Evolutionary conservation across 1,140 invertebrate genomes (phyloP).

Genomic region (Drosophila parvula): DNA sequence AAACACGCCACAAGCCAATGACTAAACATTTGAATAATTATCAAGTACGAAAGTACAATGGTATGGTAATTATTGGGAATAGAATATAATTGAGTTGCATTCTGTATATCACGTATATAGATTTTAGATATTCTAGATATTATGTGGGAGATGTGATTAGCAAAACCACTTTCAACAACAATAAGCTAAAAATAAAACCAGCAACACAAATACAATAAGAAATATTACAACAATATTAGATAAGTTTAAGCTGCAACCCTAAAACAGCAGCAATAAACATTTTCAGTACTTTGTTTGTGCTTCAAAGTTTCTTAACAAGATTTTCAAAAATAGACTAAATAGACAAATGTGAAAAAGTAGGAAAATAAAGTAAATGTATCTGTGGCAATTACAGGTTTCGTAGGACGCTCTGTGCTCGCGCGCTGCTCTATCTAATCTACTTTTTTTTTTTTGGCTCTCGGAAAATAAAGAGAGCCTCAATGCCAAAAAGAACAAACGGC

Average conservation of each 20-base stretch:
- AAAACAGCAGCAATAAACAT: not conserved
- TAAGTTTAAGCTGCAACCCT: not conserved
- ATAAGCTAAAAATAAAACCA: not conserved
- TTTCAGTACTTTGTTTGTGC: slow-evolving; percentile 15
- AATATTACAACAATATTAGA: not conserved
- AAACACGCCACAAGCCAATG: slow-evolving; percentile 35
- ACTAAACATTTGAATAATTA: slow-evolving; percentile 52
- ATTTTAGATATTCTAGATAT: not conserved
- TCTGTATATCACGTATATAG: not conserved
- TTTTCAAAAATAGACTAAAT: slow-evolving; percentile 21
- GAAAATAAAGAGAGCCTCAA: slow-evolving; percentile 46
- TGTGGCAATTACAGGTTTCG: slow-evolving; percentile 24
- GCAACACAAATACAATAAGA: not conserved
- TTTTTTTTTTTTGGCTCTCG: slow-evolving; percentile 48
- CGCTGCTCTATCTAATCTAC: slow-evolving; percentile 63
- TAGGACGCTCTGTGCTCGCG: slow-evolving; percentile 5
- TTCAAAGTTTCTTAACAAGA: slow-evolving; percentile 25
- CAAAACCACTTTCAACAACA: not conserved
- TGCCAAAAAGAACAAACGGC: slow-evolving; percentile 63
- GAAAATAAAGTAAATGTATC: slow-evolving; percentile 14
- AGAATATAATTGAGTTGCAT: slow-evolving; percentile 25
- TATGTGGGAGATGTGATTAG: no score
- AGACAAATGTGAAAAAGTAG: slow-evolving; percentile 1
- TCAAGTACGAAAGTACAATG: slow-evolving; percentile 41
- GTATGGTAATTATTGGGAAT: slow-evolving; percentile 38